Conservation (phyloP, 2,797 vertebrate genomes). For the Rhodeus uyekii region DNA sequence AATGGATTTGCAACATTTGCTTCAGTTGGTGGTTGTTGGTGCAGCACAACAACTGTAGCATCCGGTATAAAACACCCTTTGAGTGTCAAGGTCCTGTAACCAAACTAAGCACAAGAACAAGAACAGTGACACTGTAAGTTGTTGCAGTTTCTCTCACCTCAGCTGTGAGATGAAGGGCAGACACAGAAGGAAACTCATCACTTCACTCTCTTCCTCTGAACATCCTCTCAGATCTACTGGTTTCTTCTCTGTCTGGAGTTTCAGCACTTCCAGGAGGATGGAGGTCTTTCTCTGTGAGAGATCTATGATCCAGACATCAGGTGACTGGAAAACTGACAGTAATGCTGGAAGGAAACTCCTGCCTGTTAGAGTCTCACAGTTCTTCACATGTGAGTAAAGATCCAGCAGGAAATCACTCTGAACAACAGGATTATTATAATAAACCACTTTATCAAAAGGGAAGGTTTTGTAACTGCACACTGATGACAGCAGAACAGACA, state of each 20-base stretch:
- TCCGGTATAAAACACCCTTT: too few species aligned
- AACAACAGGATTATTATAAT: fast-evolving
- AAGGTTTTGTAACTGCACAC: slow-evolving; percentile 39
- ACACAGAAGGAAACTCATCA: slow-evolving; percentile 29
- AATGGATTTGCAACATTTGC: too few species aligned
- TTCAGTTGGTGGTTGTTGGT: too few species aligned
- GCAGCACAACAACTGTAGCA: too few species aligned
- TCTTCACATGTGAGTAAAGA: slow-evolving; percentile 25
- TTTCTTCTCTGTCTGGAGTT: slow-evolving; percentile 33
- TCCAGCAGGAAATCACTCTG: slow-evolving; percentile 18
- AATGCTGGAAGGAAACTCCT: slow-evolving; percentile 36
- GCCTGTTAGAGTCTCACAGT: slow-evolving; percentile 30
- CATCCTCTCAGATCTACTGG: slow-evolving; percentile 4
- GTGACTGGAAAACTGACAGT: slow-evolving; percentile 17
- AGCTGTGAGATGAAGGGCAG: slow-evolving; percentile 35
- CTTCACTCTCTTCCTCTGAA: slow-evolving; percentile 6
- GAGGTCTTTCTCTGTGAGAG: slow-evolving; percentile 45
- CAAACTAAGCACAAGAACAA: too few species aligned
- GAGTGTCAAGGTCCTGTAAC: too few species aligned
- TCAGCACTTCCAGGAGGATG: slow-evolving; percentile 38
- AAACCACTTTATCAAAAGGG: background rate
- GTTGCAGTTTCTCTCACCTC: too few species aligned
- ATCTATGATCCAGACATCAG: slow-evolving; percentile 34
- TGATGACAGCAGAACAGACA: slow-evolving; percentile 20
- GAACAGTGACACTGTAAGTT: too few species aligned